Base-by-base conservation (phyloP, 1,140 invertebrate species). In the Bicyclus anynana region DNA sequence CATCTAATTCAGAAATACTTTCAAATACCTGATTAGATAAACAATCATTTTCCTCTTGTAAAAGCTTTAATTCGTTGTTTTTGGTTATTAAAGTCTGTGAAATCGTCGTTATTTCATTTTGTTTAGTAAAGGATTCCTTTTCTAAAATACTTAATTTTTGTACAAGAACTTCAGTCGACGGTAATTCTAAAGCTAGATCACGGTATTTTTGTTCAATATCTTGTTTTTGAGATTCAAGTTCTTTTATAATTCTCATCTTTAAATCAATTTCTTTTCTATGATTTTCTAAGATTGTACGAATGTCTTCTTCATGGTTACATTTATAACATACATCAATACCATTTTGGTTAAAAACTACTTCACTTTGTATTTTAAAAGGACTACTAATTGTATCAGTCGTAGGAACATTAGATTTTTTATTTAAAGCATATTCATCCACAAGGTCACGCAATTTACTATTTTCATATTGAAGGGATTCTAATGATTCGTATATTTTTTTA, bases 21-120 rank as follows among this genome's bases (percentile, higher is more conserved):
- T 88, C 84, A 65, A 88, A 80, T 33, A 86, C 60, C 67, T 86
- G 77, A 46, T 70, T 83, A 0, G 85, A 88, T 47, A 88, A 67
- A 48, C 53, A 52, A 52, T 83, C 75, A 59, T 86, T 84, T 74
- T 88, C 85, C 27, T 84, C 67, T 69, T 86, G 81, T 21, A 88
- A 62, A 35, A 48, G 59, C 54, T 69, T 66, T 2, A 83, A 20
- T 55, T 77, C 46, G 52, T 60, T 44, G 53, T 63, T 68, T 59
- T 75, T 80, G 33, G 48, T 51, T 14, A 38, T 69, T 20, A 85
- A 50, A 9, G 49, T 52, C 5, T 57, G 59, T 37, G 61, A 69
- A 23, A 84, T 55, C 55, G 72, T 74, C 5, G 53, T 55, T 14
- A 80, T 69, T 64, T 80, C 74, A 7, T 64, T 55, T 12, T 48